These are phyloP conservation scores for Tyto alba DNA, from an alignment of 2,113 vertebrate species.

Conservation along the genomic window DNA sequence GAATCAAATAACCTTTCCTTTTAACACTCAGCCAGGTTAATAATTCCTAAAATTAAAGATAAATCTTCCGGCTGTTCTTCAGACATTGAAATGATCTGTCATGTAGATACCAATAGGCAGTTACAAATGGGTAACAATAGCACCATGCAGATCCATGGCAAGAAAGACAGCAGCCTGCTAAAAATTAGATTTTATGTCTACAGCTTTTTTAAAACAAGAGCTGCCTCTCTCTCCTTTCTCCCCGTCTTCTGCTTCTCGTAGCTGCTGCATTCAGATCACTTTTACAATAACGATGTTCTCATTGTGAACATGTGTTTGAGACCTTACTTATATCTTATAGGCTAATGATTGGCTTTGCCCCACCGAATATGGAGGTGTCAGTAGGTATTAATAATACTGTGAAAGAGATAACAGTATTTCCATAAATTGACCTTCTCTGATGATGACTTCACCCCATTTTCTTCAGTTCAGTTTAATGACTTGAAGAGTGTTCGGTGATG, in stretches of 20 bases:
- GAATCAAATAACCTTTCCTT: conserved; percentile 13
- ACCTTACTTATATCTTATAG: conserved; percentile 28
- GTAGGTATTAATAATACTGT: conserved; percentile 62
- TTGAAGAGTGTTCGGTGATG: conserved; percentile 43
- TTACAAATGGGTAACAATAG: not conserved
- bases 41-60: conserved; percentile 24
- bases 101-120: not conserved
- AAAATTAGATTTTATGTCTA: not conserved
- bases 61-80: not conserved
- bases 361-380: not conserved
- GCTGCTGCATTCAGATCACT: not conserved
- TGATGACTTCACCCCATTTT: conserved; percentile 69
- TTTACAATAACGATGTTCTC: not conserved
- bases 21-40: conserved; percentile 4
- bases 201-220: not conserved
- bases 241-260: conserved; percentile 40
- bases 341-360: conserved; percentile 47
- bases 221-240: not conserved
- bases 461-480: conserved; percentile 68
- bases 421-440: conserved; percentile 69
- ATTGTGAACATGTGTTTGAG: not conserved
- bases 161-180: not conserved
- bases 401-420: conserved; percentile 68
- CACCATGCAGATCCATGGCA: not conserved
- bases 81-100: not conserved